Evolutionary conservation across 2,113 vertebrate species (phyloP).

Genomic region (Nycticryphes semicollaris): DNA sequence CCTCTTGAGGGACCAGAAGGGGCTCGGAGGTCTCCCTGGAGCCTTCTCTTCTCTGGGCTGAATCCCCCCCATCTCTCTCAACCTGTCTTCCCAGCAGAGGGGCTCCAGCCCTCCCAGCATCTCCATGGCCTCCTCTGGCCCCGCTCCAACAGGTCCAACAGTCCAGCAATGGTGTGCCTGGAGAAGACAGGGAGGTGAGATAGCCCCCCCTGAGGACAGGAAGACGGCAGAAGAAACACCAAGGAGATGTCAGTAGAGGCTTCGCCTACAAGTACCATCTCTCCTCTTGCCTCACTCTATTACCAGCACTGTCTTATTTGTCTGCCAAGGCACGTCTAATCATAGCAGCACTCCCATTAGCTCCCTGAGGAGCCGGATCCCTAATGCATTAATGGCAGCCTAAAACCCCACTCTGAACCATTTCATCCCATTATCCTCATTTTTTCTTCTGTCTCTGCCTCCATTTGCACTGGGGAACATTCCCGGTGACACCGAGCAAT

Average conservation of each 20-base stretch:
- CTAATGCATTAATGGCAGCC: neutral
- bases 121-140: too few species aligned
- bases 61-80: too few species aligned
- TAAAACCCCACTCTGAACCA: neutral
- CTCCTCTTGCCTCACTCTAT: neutral
- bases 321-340: neutral
- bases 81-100: too few species aligned
- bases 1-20: too few species aligned
- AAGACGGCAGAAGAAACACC: neutral
- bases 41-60: too few species aligned
- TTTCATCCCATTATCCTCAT: neutral
- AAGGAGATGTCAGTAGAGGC: neutral
- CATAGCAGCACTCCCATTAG: neutral
- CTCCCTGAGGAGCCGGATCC: neutral
- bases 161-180: accelerated
- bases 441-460: neutral
- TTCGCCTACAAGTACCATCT: neutral
- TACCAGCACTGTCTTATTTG: neutral
- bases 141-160: neutral
- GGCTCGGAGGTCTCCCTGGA: too few species aligned
- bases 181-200: neutral
- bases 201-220: neutral
- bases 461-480: neutral
- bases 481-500: neutral
- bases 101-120: too few species aligned